Percentiles rank a stretch among this genome's conserved stretches.
phyloP scores from a whole-genome alignment of 2,797 vertebrate species.

The Bradypus variegatus region DNA sequence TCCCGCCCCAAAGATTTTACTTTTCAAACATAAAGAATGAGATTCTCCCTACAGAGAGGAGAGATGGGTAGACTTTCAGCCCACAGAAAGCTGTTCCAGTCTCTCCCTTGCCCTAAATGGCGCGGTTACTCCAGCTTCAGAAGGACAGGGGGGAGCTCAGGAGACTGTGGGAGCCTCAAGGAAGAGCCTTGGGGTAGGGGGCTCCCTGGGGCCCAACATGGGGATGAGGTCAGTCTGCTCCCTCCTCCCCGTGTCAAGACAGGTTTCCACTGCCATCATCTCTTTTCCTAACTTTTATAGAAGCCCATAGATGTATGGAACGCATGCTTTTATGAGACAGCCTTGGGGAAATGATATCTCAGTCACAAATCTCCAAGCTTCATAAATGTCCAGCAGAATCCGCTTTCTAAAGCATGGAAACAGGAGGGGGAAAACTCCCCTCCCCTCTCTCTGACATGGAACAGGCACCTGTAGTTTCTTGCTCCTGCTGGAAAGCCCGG shows the following conservation, averaged over 20 bases:
- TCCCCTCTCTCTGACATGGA: fast-evolving
- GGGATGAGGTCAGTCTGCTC: too few species aligned
- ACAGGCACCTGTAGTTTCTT: fast-evolving
- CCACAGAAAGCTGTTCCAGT: too few species aligned
- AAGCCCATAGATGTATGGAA: too few species aligned
- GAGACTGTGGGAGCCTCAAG: too few species aligned
- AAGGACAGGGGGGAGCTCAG: too few species aligned
- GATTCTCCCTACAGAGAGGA: fast-evolving
- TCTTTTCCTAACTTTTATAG: neutral
- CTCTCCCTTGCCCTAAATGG: too few species aligned
- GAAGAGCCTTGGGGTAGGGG: neutral
- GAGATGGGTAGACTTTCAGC: too few species aligned
- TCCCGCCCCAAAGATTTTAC: neutral
- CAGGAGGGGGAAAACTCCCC: fast-evolving
- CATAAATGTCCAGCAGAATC: neutral
- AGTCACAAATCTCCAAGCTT: neutral
- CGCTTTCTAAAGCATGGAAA: fast-evolving
- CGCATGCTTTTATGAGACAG: neutral
- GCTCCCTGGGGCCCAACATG: fast-evolving
- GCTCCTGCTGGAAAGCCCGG: neutral
- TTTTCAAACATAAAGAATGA: neutral
- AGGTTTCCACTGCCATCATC: fast-evolving
- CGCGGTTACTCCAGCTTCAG: too few species aligned
- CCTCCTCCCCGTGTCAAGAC: fast-evolving
- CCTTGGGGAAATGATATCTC: neutral